Evolutionary conservation across 2,797 vertebrate species (phyloP).

Genomic region (Strix occidentalis): DNA sequence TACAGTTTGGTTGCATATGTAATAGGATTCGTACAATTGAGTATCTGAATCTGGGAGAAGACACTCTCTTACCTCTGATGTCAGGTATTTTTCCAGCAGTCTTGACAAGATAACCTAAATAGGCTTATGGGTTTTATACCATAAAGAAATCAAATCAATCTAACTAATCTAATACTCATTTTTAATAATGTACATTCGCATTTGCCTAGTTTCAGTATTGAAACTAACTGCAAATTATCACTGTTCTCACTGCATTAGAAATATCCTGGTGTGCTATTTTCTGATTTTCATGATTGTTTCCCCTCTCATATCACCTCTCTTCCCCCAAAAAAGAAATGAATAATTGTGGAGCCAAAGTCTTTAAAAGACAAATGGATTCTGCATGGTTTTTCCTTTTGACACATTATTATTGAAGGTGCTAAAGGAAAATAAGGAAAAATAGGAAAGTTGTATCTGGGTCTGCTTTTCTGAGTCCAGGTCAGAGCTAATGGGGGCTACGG

Average conservation of each 20-base stretch:
- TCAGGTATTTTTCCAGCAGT: neutral
- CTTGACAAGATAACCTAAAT: neutral
- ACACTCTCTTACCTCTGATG: neutral
- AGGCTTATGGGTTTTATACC: neutral
- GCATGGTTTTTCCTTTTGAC: neutral
- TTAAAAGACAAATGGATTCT: neutral
- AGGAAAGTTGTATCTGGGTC: neutral
- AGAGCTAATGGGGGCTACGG: neutral
- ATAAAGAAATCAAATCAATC: neutral
- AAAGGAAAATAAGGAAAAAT: neutral
- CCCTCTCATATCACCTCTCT: fast-evolving
- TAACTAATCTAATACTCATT: neutral
- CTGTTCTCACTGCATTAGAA: neutral
- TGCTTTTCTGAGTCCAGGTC: neutral
- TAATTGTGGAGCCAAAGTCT: neutral
- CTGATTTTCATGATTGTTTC: neutral
- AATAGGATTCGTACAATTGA: neutral
- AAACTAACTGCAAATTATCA: neutral
- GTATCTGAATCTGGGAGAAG: neutral
- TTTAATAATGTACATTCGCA: neutral
- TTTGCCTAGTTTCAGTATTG: neutral
- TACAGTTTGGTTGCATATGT: constrained; percentile 25
- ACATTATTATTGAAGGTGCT: neutral
- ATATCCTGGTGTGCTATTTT: neutral
- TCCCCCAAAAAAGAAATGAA: neutral